A percentile compares a stretch with the other conserved stretches of the same genome.
Evolutionary conservation across 2,888 invertebrate species (phyloP).

Genomic region (Saturnia japonica): DNA sequence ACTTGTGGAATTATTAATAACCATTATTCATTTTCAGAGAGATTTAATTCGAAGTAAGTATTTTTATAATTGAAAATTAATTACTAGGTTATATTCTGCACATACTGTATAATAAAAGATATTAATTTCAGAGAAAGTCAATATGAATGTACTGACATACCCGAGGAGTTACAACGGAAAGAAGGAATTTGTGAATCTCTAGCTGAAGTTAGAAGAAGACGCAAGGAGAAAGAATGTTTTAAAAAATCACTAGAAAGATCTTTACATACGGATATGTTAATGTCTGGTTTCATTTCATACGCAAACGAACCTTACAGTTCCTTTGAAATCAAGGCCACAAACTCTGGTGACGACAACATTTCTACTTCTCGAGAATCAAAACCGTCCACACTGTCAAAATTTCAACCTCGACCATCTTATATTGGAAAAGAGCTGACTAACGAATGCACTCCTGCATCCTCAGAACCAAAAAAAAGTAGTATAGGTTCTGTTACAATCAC

Average conservation of each 20-base stretch:
- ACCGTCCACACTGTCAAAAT: no score
- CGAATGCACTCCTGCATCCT: no score
- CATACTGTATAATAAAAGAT: no score
- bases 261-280: neutral
- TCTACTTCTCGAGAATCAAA: no score
- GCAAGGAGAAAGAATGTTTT: conserved; percentile 15
- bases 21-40: conserved; percentile 13
- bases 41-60: conserved; percentile 9
- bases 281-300: neutral
- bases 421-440: no score
- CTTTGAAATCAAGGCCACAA: neutral
- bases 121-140: conserved; percentile 20
- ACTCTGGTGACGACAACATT: neutral
- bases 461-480: no score
- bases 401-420: no score
- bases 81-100: no score
- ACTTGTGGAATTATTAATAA: no score
- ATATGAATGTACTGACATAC: conserved; percentile 21
- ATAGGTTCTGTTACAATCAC: no score
- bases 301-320: neutral
- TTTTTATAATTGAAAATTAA: neutral
- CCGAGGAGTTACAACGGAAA: neutral
- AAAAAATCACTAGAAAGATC: neutral
- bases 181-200: conserved; percentile 20
- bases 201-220: conserved; percentile 17